These are phyloP conservation scores for Carassius gibelio DNA, from an alignment of 2,113 vertebrate species.

Conservation along the genomic window DNA sequence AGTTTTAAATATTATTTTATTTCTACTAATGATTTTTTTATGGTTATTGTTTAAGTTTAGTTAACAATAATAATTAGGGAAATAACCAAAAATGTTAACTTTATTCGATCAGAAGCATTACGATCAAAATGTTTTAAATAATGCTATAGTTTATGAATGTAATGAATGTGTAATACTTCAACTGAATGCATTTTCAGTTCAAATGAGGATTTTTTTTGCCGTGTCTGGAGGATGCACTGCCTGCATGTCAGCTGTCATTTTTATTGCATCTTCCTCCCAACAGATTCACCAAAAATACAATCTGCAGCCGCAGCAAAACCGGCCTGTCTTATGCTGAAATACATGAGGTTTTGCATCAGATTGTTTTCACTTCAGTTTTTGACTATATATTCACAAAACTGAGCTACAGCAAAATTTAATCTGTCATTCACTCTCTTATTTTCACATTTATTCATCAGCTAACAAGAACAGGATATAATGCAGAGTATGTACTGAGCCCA, in stretches of 20 bases:
- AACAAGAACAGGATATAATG: background rate
- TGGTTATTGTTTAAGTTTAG: too few species aligned
- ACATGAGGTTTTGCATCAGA: background rate
- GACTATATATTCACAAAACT: background rate
- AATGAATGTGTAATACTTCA: background rate
- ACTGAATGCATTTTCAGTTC: background rate
- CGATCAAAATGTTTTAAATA: background rate
- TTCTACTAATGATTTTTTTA: too few species aligned
- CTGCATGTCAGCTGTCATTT: background rate
- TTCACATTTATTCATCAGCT: background rate
- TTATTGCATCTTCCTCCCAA: constrained; percentile 11
- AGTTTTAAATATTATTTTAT: too few species aligned
- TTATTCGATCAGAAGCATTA: background rate
- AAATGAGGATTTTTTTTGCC: background rate
- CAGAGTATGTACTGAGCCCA: background rate
- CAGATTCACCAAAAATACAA: background rate
- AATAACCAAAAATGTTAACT: too few species aligned
- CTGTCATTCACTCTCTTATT: background rate
- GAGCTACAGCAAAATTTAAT: background rate
- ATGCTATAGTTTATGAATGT: too few species aligned
- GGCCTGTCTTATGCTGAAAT: background rate
- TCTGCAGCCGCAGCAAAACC: constrained; percentile 7
- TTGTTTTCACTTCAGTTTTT: background rate
- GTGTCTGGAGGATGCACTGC: background rate
- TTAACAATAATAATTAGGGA: too few species aligned